A percentile compares a stretch with the other conserved stretches of the same genome.
These are phyloP conservation scores for Diplolepis rosae DNA, from an alignment of 2,888 invertebrate genomes.

Conservation along the genomic window DNA sequence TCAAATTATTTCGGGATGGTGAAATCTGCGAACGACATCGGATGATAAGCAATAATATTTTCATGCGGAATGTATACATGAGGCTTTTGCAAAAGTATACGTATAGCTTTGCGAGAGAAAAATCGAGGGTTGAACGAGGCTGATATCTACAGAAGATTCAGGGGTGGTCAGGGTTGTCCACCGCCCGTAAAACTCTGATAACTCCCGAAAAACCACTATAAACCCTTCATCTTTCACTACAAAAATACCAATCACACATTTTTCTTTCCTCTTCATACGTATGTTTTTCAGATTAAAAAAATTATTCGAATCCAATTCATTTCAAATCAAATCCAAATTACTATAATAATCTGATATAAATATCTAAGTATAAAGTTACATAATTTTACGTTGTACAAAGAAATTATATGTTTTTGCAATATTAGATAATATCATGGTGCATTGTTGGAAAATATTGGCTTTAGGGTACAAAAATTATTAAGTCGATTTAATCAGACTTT, in stretches of 20 bases:
- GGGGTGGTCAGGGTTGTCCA: conserved; percentile 45
- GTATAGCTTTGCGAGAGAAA: background rate
- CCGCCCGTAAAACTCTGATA: conserved; percentile 61
- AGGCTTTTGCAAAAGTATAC: background rate
- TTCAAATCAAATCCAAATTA: no score
- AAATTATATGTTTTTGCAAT: no score
- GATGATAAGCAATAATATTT: conserved; percentile 50
- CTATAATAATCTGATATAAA: no score
- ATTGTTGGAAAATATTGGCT: no score
- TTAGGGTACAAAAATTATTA: no score
- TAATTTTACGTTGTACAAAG: no score
- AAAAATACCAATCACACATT: conserved; percentile 40
- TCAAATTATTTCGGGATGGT: conserved; percentile 33
- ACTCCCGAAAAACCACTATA: conserved; percentile 54
- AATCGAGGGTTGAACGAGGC: conserved; percentile 41
- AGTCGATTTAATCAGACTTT: no score
- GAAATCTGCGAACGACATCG: conserved; percentile 48
- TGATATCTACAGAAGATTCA: conserved; percentile 53
- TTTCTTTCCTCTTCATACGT: background rate
- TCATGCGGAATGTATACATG: background rate
- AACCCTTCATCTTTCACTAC: conserved; percentile 57
- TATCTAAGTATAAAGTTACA: no score
- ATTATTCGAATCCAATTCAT: no score
- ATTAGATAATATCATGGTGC: no score
- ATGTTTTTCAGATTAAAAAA: background rate